A percentile compares a stretch with the other conserved stretches of the same genome.
phyloP scores from a whole-genome alignment of 2,888 invertebrate species.

The Spicauda simplicius region DNA sequence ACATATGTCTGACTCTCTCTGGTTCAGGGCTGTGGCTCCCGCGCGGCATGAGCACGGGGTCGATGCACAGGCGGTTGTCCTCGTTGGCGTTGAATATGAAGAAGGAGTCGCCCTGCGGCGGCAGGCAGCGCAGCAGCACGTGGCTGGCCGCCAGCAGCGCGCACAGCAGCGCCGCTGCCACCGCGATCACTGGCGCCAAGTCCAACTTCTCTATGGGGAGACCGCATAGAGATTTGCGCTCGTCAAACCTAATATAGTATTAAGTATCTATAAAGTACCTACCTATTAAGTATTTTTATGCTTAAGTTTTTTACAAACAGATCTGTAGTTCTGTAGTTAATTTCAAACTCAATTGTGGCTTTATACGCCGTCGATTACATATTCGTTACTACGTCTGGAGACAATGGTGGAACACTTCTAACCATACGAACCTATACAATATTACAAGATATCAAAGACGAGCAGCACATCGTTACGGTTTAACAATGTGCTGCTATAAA shows the following conservation, averaged over 20 bases:
- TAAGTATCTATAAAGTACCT: too few relatives aligned
- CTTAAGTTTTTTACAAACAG: too few relatives aligned
- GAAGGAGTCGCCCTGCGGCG: conserved; percentile 65
- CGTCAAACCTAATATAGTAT: conserved; percentile 60
- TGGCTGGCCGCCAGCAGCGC: conserved; percentile 60
- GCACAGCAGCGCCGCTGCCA: conserved; percentile 56
- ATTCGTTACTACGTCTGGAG: too few relatives aligned
- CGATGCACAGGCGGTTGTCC: conserved; percentile 72
- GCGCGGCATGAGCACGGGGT: conserved; percentile 46
- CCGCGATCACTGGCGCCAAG: conserved; percentile 58
- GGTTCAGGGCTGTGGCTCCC: conserved; percentile 27
- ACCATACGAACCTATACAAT: too few relatives aligned
- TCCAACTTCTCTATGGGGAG: conserved; percentile 57
- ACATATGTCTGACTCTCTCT: background rate
- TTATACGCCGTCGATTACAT: too few relatives aligned
- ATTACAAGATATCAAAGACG: too few relatives aligned
- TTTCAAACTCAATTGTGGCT: too few relatives aligned
- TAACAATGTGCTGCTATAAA: too few relatives aligned
- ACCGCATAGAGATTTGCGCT: conserved; percentile 58
- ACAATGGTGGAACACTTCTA: too few relatives aligned
- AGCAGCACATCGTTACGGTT: too few relatives aligned
- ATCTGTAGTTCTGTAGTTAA: too few relatives aligned
- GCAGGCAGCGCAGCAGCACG: conserved; percentile 61
- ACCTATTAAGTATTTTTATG: too few relatives aligned
- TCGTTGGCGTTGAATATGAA: conserved; percentile 77